These are phyloP conservation scores for Pogona vitticeps DNA, from an alignment of 2,113 vertebrate genomes.

Conservation along the genomic window DNA sequence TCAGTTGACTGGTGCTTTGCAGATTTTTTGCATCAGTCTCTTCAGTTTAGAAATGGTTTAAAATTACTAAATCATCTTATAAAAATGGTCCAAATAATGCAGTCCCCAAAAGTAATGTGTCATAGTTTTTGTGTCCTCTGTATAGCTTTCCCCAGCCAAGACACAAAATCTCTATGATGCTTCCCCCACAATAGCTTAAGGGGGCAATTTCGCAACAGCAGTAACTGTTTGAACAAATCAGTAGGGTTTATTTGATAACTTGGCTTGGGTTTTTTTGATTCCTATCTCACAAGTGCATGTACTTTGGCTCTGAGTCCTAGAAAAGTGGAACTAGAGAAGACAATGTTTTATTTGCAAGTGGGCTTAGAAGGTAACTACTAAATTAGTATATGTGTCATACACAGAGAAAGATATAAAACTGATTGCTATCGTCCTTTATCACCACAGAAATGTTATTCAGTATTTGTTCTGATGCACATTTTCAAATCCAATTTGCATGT, in stretches of 20 bases:
- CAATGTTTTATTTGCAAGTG: neutral
- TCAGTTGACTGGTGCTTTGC: no score
- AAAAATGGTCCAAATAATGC: neutral
- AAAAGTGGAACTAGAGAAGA: neutral
- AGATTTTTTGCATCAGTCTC: no score
- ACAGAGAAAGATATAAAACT: neutral
- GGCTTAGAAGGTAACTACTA: neutral
- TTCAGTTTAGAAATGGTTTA: neutral
- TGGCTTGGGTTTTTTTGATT: neutral
- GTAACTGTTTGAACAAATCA: neutral
- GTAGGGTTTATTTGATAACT: neutral
- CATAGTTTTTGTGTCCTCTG: neutral
- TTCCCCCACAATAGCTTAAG: no score
- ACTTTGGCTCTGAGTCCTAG: neutral
- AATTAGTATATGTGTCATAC: neutral
- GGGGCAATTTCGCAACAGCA: neutral
- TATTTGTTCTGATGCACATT: constrained; percentile 12
- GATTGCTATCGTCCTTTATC: neutral
- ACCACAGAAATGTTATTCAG: neutral
- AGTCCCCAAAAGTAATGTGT: neutral
- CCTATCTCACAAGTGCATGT: neutral
- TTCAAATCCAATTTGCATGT: constrained; percentile 41
- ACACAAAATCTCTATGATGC: neutral
- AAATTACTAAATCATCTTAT: neutral
- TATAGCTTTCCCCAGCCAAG: neutral